Evolutionary conservation across 2,113 vertebrate genomes (phyloP), one percentile per base, ranked within the genome.

Genomic region (Anser brachyrhynchus): DNA sequence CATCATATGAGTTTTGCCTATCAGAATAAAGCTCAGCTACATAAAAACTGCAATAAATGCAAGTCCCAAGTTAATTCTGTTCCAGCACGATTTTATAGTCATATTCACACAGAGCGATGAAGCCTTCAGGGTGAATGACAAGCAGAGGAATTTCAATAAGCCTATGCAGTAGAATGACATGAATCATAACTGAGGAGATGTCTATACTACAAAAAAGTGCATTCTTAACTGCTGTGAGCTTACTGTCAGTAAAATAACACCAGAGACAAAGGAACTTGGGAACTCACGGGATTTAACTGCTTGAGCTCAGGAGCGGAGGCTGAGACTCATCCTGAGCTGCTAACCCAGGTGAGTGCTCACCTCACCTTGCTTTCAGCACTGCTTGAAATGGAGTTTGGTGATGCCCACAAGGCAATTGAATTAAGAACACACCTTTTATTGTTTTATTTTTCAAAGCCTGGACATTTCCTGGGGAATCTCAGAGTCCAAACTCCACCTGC

Each of bases 111-210:
- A 70, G 31, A 26, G n/a, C 62, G 59, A 78, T 52, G 67, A 93
- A 92, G 86, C 96, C 90, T 93, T 73, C 62, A 78, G 93, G 95
- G 76, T 75, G 88, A 96, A 74, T 89, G 93, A 95, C 89, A 90
- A 21, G 65, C 35, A 88, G 83, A 93, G 95, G 93, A 96, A 96
- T 96, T 96, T 95, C 95, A 97, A 92, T 96, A 94, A 95, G 83
- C 58, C 83, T 81, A 7, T 75, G 76, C 58, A 83, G 83, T 80
- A 95, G 83, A 93, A 95, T 72, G 86, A 97, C 86, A 96, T 96
- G 91, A 96, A 96, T 96, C 88, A 96, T 95, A 95, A 93, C 87
- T 43, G 62, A 93, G 28, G 25, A 89, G 84, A 89, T 54, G 84
- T 87, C 89, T 92, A 21, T n/a, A 57, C 14, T 69, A 91, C 11